Evolutionary conservation across 2,797 vertebrate genomes (phyloP), one percentile per base, ranked within the genome.

Genomic region (Karalla daura): DNA sequence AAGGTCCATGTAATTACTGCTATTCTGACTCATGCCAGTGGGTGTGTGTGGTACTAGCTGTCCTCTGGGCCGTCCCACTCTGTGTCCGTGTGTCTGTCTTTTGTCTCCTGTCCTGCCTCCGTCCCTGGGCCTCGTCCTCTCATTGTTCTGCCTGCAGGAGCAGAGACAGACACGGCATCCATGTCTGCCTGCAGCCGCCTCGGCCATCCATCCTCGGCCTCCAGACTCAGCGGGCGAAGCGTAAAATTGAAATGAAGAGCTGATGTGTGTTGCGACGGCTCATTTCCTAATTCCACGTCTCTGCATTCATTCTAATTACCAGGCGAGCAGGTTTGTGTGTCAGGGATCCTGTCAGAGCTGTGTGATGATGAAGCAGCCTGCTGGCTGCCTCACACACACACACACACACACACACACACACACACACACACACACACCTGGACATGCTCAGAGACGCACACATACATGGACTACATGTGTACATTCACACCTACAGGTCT

Each of bases 231-330:
- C 79, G 70, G 85, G 77, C 80, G 83, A 86, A 89, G 86, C 89
- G 86, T 86, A 89, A 89, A 87, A 92, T 89, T 89, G 84, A 90
- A 90, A 90, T 86, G 81, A 91, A 90, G 86, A 83, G 81, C 80
- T 84, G 88, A 89, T 90, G 81, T 85, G 79, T 83, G 81, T 85
- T 87, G 89, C 80, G 87, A 90, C 84, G 87, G 86, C 87, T 89
- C 88, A 91, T 92, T 92, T 91, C 88, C 90, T 80, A 79, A 89
- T 87, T 90, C 78, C 69, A 84, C 78, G 68, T 86, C 85, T 67
- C 56, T 14, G 64, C 90, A 89, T 91, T 90, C 78, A 89, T 91
- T 90, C 83, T 90, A 88, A 92, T 92, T 89, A 90, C 74, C 86
- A 70, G 78, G 84, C 86, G 49, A 72, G 84, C 79, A 73, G 83